Base-by-base conservation (phyloP, 2,888 invertebrate genomes). In the Chironomus riparius region DNA sequence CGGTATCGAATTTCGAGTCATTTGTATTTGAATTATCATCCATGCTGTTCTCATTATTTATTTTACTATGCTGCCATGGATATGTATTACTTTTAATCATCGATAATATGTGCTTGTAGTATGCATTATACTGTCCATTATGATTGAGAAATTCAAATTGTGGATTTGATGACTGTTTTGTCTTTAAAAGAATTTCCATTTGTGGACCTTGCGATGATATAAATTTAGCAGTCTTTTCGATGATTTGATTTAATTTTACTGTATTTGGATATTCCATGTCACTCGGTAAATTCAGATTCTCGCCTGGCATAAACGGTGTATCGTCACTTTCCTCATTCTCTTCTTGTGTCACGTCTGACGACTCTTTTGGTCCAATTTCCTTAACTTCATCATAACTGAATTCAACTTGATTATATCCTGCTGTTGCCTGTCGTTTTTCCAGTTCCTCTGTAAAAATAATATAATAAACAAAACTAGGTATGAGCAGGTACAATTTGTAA, bases 131-230 rank as follows among this genome's bases (percentile, higher is more conserved):
- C 0, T 86, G 84, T 77, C 94, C 90, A 78, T 93, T 94, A 81
- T 93, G 93, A 77, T 94, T 92, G 77, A 99, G 86, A 85, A 99
- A 99, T 78, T 92, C 88, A 85, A 99, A 99, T 85, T 97, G 94
- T 0, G 91, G 88, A 85, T 98, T 98, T 81, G 92, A 91, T 0
- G 93, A 88, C 84, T 99, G 99, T 85, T 98, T 99, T 3, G 98
- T 95, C 85, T 98, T 98, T 79, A 99, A 91, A 12, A 99, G 87
- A 79, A 99, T 97, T 86, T 99, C 99, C 98, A 99, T 98, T 85
- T 99, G 99, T 6, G 91, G 88, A 0, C 98, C 98, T 82, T 98
- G 97, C 70, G 89, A 88, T 79, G 91, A 91, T 79, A 95, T 93
- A 84, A 95, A 95, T 79, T 90, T 86, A 0, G 95, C 94, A 0